Base-by-base conservation (phyloP, 2,888 invertebrate species). In the Apoderus coryli region DNA sequence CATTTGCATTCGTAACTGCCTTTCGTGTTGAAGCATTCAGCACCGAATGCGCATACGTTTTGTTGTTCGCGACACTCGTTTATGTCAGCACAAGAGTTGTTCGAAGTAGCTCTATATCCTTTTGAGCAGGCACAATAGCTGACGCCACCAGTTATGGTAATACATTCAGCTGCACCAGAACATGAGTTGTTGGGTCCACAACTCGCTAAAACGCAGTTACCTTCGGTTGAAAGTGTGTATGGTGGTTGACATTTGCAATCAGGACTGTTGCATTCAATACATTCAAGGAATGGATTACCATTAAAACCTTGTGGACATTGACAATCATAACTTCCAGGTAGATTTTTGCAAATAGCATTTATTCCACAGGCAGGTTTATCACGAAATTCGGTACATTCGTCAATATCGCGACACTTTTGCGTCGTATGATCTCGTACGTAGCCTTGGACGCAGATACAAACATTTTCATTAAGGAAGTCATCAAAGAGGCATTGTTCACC, bases 101-200 rank as follows among this genome's bases (percentile, higher is more conserved):
- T 84, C 2, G 64, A 50, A 33, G 71, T 70, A 12, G 81, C 77
- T 34, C 73, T 70, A 53, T 70, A 88, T 10, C 90, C 89, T 51
- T 81, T 76, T 4, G 89, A 89, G 52, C 90, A 90, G 28, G 89
- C 89, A 47, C 90, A 90, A 52, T 90, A 90, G 53, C 88, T 89
- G 2, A 86, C 80, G 28, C 82, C 84, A 14, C 85, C 85, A 9
- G 88, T 78, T 43, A 89, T 88, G 3, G 80, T 73, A 32, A 90
- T 82, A 48, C 90, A 90, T 50, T 90, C 85, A 1, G 89, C 89
- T 6, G 86, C 88, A 37, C 69, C 65, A 2, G 84, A 82, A 54
- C 89, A 90, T 43, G 75, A 74, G 38, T 80, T 79, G 22, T 76
- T 75, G 43, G 72, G 72, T 2, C 76, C 76, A 51, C 89, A 89